Base-by-base conservation (phyloP, 1,140 invertebrate species). In the Leptinotarsa undecemlineata region DNA sequence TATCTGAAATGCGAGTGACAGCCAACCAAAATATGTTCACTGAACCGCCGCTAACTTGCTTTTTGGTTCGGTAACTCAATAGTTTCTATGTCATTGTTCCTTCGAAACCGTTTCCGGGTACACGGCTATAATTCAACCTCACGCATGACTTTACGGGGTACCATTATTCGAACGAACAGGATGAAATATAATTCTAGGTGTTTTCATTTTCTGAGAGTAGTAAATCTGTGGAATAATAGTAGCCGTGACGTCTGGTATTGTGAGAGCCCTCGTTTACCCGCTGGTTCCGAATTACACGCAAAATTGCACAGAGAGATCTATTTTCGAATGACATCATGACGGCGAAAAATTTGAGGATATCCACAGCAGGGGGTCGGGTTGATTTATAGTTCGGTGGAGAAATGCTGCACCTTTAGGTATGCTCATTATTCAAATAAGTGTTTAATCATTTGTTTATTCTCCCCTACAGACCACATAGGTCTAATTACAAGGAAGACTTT, bases 231-330 rank as follows among this genome's bases (percentile, higher is more conserved):
- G 68, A 26, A 70, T 60, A 70, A 70, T 70, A 33, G 33, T 21
- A 48, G 47, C 68, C 48, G 68, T 70, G 68, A 70, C 68, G 23
- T 60, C 57, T n/a, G 68, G 6, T 57, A 51, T 70, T 70, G 68
- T 70, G 48, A 70, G 51, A 42, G 68, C 68, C 68, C 48, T 57
- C 68, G n/a, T 57, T 70, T 48, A 70, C 76, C 73, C 72, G 78
- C 78, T 79, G 78, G 72, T 78, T 73, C 72, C 72, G 76, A 78
- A 79, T 79, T 79, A 79, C 74, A 79, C 76, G 76, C 76, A 79
- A 79, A 79, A 79, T 79, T 79, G 78, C 78, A 73, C 78, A 79
- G 72, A 79, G 72, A 75, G 71, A 73, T 74, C 74, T 75, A 76
- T 79, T 77, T 76, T 73, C 75, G 62, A 77, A 73, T 68, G 77